These are phyloP conservation scores for Peromyscus aztecus DNA, from an alignment of 2,797 vertebrate genomes.

Conservation along the genomic window DNA sequence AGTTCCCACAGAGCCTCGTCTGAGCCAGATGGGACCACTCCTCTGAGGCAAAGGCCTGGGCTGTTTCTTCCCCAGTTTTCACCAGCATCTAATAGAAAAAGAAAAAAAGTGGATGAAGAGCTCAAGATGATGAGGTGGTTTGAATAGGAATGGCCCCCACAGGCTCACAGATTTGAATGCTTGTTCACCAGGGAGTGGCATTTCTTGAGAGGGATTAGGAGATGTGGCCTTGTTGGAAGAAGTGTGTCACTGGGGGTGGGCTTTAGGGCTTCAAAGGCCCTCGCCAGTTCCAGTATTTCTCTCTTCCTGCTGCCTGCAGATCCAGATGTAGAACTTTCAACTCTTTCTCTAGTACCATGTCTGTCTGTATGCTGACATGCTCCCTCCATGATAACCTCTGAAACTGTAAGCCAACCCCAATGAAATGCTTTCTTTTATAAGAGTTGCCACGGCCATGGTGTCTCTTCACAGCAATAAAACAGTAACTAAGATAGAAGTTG, in stretches of 20 bases:
- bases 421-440: too few species aligned
- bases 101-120: neutral
- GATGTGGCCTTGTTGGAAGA: neutral
- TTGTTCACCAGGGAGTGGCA: neutral
- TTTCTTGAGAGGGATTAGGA: neutral
- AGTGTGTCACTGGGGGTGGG: neutral
- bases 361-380: neutral
- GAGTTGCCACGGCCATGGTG: neutral
- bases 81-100: conserved; percentile 51
- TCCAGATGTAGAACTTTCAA: neutral
- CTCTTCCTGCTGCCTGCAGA: neutral
- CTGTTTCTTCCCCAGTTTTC: conserved; percentile 55
- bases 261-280: neutral
- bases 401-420: too few species aligned
- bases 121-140: too few species aligned
- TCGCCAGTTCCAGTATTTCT: neutral
- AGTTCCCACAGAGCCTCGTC: neutral
- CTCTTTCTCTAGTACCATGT: neutral
- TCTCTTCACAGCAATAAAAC: neutral
- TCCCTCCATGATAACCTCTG: neutral
- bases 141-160: neutral
- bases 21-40: neutral
- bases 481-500: neutral
- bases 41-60: neutral
- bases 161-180: neutral